phyloP scores from a whole-genome alignment of 2,888 invertebrate genomes.

The Acanthosepion pharaonis region DNA sequence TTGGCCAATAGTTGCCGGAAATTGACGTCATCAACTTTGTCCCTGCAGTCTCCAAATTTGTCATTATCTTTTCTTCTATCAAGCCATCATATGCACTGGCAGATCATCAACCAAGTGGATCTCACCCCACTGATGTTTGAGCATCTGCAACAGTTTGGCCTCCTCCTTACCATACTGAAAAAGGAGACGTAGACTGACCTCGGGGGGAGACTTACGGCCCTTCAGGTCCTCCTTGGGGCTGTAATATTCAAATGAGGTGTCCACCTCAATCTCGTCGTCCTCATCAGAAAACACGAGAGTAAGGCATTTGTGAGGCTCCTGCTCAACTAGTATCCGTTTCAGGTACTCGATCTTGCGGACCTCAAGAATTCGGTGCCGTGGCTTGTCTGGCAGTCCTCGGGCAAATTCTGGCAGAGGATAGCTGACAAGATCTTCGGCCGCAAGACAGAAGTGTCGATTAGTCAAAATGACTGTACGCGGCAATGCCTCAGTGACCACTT shows the following conservation, averaged over 20 bases:
- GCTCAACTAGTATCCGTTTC: constrained; percentile 61
- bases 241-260: constrained; percentile 68
- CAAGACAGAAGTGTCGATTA: constrained; percentile 67
- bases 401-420: constrained; percentile 73
- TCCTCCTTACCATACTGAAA: constrained; percentile 67
- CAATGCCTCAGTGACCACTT: constrained; percentile 54
- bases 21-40: background rate
- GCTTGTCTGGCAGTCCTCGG: constrained; percentile 67
- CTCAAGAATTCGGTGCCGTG: constrained; percentile 65
- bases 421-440: constrained; percentile 70
- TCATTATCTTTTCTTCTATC: background rate
- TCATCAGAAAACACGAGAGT: constrained; percentile 70
- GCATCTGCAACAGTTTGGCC: constrained; percentile 65
- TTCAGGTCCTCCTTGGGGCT: constrained; percentile 56
- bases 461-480: constrained; percentile 69
- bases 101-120: constrained; percentile 56
- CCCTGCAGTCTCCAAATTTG: background rate
- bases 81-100: constrained; percentile 50
- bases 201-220: constrained; percentile 60
- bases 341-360: constrained; percentile 67
- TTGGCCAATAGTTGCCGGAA: background rate
- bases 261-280: constrained; percentile 69
- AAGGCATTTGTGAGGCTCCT: constrained; percentile 60
- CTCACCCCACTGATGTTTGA: constrained; percentile 69
- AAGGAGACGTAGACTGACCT: constrained; percentile 62